Conservation (phyloP, 1,140 invertebrate species). For the Hylaeus anthracinus region DNA sequence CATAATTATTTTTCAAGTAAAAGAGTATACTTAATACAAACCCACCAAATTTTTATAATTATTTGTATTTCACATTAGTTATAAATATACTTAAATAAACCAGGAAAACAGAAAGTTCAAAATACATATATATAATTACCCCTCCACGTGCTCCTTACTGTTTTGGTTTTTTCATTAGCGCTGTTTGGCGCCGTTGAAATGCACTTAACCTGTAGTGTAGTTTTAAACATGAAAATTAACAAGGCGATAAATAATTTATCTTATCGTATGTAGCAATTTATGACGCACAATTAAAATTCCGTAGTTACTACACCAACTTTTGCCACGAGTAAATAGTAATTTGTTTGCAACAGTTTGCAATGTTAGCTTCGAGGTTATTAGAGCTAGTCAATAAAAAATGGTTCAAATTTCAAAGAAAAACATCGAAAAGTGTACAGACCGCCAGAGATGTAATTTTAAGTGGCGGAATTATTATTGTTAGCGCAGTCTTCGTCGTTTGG, state of each 20-base stretch:
- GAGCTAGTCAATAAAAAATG: conserved; percentile 65
- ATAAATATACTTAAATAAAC: neutral
- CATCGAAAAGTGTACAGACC: conserved; percentile 82
- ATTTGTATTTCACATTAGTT: neutral
- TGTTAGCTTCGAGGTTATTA: conserved; percentile 66
- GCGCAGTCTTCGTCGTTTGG: conserved; percentile 89
- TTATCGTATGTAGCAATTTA: conserved; percentile 20
- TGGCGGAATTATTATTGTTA: conserved; percentile 85
- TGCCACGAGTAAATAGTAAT: neutral
- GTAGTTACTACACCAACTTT: neutral
- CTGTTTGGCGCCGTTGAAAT: neutral
- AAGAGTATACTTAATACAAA: neutral
- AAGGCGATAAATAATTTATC: conserved; percentile 35
- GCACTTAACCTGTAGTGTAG: conserved; percentile 22
- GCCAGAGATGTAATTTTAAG: conserved; percentile 86
- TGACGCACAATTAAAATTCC: neutral
- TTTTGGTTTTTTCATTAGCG: too few relatives aligned
- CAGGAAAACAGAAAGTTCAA: neutral
- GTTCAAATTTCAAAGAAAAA: conserved; percentile 79
- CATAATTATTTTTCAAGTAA: neutral
- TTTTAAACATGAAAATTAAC: conserved; percentile 6
- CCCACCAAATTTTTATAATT: neutral
- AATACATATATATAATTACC: neutral
- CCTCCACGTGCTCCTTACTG: too few relatives aligned
- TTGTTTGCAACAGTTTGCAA: conserved; percentile 55